Conservation (phyloP, 2,888 invertebrate genomes). For the Eubasilissa splendida region DNA sequence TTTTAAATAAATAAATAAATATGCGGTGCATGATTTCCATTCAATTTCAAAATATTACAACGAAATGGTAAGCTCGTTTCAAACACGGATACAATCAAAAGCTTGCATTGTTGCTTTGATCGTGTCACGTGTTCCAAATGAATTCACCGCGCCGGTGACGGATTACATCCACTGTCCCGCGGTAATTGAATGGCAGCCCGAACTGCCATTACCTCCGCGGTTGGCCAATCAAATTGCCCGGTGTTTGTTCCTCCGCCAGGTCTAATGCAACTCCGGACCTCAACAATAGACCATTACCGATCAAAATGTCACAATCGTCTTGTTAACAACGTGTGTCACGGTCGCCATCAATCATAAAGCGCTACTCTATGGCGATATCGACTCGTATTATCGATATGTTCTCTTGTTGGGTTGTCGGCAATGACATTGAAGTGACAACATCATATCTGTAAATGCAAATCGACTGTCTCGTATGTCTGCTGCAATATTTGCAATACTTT, state of each 20-base stretch:
- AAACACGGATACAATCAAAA: constrained; percentile 5
- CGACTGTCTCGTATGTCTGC: background rate
- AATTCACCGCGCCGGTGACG: constrained; percentile 6
- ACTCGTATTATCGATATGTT: background rate
- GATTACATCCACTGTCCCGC: constrained; percentile 14
- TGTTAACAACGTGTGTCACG: constrained; percentile 32
- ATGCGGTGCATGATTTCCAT: too few relatives aligned
- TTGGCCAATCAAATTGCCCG: constrained; percentile 22
- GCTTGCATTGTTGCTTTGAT: background rate
- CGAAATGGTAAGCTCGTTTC: background rate
- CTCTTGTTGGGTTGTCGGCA: constrained; percentile 22
- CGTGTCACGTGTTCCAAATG: background rate
- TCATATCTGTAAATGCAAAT: background rate
- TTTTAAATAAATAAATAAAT: too few relatives aligned
- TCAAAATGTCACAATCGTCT: constrained; percentile 37
- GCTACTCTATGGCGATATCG: constrained; percentile 11
- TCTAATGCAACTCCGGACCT: constrained; percentile 8
- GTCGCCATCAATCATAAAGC: constrained; percentile 28
- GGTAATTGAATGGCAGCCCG: constrained; percentile 16
- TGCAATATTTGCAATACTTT: constrained; percentile 17
- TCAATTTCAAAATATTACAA: background rate
- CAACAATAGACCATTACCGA: constrained; percentile 32
- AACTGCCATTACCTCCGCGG: constrained; percentile 7
- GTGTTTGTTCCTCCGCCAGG: constrained; percentile 17
- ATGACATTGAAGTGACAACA: background rate